phyloP scores from a whole-genome alignment of 2,113 vertebrate species.

The Archocentrus centrarchus region DNA sequence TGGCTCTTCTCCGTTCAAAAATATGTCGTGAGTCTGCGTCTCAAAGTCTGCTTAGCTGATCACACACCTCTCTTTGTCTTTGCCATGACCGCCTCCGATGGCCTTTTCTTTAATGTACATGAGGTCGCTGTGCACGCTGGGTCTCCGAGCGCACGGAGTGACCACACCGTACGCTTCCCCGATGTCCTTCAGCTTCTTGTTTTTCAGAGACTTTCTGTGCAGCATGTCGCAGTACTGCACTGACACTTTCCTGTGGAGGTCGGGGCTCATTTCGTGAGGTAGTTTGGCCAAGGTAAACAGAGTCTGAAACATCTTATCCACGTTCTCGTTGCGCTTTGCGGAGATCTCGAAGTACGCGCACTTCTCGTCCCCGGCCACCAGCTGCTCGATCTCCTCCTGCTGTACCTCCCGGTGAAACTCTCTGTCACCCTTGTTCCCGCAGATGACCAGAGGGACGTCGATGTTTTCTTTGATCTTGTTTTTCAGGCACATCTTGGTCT shows the following conservation, averaged over 20 bases:
- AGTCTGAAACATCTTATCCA: conserved; percentile 95
- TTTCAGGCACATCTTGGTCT: conserved; percentile 96
- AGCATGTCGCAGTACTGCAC: conserved; percentile 94
- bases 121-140: conserved; percentile 98
- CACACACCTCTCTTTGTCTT: conserved; percentile 92
- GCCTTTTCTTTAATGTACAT: conserved; percentile 97
- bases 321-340: conserved; percentile 94
- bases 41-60: conserved; percentile 84
- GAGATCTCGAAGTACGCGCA: conserved; percentile 98
- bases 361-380: conserved; percentile 87
- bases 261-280: conserved; percentile 97
- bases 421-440: conserved; percentile 95
- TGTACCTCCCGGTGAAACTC: conserved; percentile 90
- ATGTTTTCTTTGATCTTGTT: conserved; percentile 95
- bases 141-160: conserved; percentile 92
- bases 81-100: conserved; percentile 85
- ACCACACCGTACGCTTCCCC: conserved; percentile 92
- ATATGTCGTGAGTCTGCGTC: not conserved
- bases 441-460: conserved; percentile 95
- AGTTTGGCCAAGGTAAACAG: conserved; percentile 95
- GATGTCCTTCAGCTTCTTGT: conserved; percentile 87
- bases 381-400: conserved; percentile 88
- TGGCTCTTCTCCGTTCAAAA: conserved; percentile 25
- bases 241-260: conserved; percentile 94
- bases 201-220: conserved; percentile 88